These are phyloP conservation scores for Microcebus griseorufus DNA, from an alignment of 2,113 vertebrate species.

Conservation along the genomic window DNA sequence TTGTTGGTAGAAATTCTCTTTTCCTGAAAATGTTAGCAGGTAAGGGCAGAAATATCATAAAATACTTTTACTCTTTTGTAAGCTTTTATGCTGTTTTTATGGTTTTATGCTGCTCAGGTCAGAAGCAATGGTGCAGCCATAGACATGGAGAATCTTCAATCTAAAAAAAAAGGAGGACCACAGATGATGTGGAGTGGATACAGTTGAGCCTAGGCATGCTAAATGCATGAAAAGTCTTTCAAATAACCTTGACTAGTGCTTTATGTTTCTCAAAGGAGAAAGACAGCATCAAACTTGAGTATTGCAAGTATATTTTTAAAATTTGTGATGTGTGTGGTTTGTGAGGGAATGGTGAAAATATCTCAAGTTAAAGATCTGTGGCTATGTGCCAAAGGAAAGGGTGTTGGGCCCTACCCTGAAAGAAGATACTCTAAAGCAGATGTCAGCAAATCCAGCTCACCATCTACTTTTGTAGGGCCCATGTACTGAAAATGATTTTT, in stretches of 20 bases:
- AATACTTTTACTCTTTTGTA: slow-evolving; percentile 74
- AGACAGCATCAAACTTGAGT: background rate
- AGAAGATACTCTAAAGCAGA: background rate
- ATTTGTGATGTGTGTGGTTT: background rate
- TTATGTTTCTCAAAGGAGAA: slow-evolving; percentile 12
- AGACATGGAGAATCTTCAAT: slow-evolving; percentile 82
- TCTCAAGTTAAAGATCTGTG: background rate
- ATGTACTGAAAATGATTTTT: background rate
- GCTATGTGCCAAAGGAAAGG: background rate
- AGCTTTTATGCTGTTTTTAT: slow-evolving; percentile 68
- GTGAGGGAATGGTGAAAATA: background rate
- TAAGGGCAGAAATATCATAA: slow-evolving; percentile 56
- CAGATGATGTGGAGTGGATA: background rate
- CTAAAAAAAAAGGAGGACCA: slow-evolving; percentile 37
- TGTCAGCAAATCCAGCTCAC: background rate
- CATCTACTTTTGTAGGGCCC: background rate
- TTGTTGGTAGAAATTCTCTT: slow-evolving; percentile 34
- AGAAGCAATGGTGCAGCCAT: slow-evolving; percentile 69
- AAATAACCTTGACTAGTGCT: background rate
- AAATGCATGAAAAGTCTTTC: background rate
- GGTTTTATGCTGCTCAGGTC: slow-evolving; percentile 65
- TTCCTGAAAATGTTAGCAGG: slow-evolving; percentile 50
- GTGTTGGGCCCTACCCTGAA: background rate
- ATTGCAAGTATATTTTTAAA: background rate
- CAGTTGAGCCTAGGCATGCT: background rate